Conservation (phyloP, 2,888 invertebrate genomes). For the Neelides folsomi region DNA sequence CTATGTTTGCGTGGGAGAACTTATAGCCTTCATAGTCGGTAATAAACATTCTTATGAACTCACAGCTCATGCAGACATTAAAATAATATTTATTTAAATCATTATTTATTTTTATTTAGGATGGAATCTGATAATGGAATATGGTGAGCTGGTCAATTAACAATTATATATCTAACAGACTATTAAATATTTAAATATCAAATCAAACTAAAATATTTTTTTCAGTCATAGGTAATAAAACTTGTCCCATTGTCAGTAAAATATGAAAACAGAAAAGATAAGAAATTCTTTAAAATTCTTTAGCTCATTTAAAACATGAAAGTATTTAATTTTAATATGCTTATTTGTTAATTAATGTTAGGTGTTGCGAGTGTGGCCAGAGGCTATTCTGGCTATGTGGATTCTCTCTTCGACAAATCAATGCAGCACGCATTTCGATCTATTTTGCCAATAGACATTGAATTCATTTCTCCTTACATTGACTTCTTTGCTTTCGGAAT, state of each 20-base stretch:
- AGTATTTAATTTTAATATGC: neutral
- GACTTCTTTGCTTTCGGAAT: conserved; percentile 56
- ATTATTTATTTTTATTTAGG: conserved; percentile 35
- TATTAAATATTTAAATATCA: too few relatives aligned
- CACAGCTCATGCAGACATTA: too few relatives aligned
- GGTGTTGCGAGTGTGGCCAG: conserved; percentile 66
- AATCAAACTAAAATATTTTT: too few relatives aligned
- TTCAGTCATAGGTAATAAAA: too few relatives aligned
- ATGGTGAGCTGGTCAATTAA: conserved; percentile 41
- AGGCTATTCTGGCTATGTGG: conserved; percentile 58
- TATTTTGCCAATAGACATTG: conserved; percentile 47
- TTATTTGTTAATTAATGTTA: conserved; percentile 34
- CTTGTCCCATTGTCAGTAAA: too few relatives aligned
- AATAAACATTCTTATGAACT: too few relatives aligned
- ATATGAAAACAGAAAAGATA: too few relatives aligned
- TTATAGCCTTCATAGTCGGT: conserved; percentile 73
- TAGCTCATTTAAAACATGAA: neutral
- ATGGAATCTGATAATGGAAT: conserved; percentile 84
- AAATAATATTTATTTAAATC: too few relatives aligned
- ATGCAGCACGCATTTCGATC: conserved; percentile 46
- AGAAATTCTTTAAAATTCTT: too few relatives aligned
- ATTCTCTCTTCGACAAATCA: conserved; percentile 48
- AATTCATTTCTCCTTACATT: conserved; percentile 53
- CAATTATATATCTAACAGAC: too few relatives aligned
- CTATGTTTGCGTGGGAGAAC: conserved; percentile 83